phyloP scores from a whole-genome alignment of 2,113 vertebrate genomes.

The Polyodon spathula region DNA sequence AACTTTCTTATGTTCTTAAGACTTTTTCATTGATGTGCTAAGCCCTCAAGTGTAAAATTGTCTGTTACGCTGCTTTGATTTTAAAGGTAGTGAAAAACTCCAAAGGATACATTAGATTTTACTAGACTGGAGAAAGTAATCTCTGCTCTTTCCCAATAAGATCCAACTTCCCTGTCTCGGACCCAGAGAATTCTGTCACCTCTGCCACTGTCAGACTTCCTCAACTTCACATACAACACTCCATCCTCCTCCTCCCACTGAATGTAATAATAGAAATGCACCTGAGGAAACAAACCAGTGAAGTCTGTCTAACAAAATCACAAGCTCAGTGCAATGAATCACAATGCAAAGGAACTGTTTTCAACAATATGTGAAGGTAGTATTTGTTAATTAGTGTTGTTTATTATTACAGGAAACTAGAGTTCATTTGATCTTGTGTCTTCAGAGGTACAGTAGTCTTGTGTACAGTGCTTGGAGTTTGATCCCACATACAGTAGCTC shows the following conservation, averaged over 20 bases:
- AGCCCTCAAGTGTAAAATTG: no score
- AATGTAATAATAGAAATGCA: conserved; percentile 52
- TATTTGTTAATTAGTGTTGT: no score
- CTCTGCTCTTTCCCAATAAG: conserved; percentile 49
- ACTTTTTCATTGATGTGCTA: no score
- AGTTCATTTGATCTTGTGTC: no score
- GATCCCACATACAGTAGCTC: no score
- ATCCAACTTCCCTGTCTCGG: conserved; percentile 23
- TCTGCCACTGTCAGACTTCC: conserved; percentile 24
- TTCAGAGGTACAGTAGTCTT: no score
- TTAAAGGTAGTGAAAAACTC: not conserved
- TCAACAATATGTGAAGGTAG: no score
- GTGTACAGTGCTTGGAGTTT: no score
- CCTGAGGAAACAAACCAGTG: conserved; percentile 23
- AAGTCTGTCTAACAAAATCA: no score
- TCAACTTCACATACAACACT: conserved; percentile 29
- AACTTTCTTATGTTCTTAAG: no score
- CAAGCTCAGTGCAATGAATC: not conserved
- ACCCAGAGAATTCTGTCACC: conserved; percentile 40
- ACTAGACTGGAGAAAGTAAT: conserved; percentile 38
- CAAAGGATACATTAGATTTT: conserved; percentile 44
- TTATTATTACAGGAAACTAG: no score
- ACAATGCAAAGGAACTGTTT: not conserved
- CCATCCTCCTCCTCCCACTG: conserved; percentile 21
- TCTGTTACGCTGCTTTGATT: no score